phyloP scores from a whole-genome alignment of 1,140 invertebrate genomes.

The Tetragonula clypearis region DNA sequence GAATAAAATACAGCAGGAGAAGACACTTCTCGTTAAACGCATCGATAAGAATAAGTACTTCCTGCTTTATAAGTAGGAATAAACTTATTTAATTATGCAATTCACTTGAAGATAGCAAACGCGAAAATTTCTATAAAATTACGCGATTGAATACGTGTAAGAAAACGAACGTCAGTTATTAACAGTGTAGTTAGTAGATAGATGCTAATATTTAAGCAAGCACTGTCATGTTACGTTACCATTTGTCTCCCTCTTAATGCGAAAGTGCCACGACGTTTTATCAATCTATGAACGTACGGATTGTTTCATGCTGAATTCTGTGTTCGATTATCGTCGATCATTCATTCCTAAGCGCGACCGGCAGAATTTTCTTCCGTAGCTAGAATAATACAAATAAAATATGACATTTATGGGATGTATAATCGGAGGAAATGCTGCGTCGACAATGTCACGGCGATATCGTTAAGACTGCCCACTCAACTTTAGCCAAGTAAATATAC shows the following conservation, averaged over 20 bases:
- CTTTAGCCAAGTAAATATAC: constrained; percentile 63
- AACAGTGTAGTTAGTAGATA: neutral
- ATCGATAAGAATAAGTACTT: no score
- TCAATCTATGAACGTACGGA: neutral
- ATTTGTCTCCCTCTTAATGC: constrained; percentile 15
- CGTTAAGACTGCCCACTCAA: constrained; percentile 69
- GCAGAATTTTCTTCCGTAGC: neutral
- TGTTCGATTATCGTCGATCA: neutral
- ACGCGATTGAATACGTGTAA: neutral
- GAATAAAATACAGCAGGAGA: no score
- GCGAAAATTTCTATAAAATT: neutral
- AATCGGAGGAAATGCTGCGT: neutral
- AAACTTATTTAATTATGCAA: no score
- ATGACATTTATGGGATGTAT: neutral
- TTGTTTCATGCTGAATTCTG: neutral
- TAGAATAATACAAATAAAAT: neutral
- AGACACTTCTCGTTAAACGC: no score
- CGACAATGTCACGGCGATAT: constrained; percentile 44
- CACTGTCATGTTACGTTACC: neutral
- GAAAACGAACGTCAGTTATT: neutral
- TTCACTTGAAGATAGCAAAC: neutral
- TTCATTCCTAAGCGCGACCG: neutral
- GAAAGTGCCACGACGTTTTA: constrained; percentile 19
- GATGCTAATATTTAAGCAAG: neutral
- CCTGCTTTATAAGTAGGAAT: no score